A percentile compares a stretch with the other conserved stretches of the same genome.
These are phyloP conservation scores for Coccyzus lansbergi DNA, from an alignment of 2,797 vertebrate species.

Conservation along the genomic window DNA sequence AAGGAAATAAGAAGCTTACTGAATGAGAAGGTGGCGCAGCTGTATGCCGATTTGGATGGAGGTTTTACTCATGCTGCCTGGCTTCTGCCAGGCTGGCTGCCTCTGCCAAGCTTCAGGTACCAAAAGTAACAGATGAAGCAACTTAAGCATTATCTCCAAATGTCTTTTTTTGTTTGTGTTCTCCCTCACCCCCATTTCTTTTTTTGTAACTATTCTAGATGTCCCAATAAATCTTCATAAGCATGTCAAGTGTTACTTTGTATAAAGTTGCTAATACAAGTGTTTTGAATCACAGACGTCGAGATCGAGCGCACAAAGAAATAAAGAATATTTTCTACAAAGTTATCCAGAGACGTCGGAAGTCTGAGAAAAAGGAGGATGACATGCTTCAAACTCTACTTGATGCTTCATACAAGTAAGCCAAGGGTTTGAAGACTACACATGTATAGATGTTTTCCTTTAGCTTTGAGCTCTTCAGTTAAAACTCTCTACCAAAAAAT, in stretches of 20 bases:
- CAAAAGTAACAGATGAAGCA: not conserved
- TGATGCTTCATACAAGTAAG: slow-evolving; percentile 94
- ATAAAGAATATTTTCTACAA: slow-evolving; percentile 95
- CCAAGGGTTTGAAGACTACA: not conserved
- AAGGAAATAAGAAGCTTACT: slow-evolving; percentile 91
- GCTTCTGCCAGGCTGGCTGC: slow-evolving; percentile 95
- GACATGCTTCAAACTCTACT: slow-evolving; percentile 96
- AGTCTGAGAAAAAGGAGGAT: slow-evolving; percentile 82
- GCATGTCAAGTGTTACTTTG: not conserved
- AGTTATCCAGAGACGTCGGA: slow-evolving; percentile 90
- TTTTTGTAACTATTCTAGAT: not conserved
- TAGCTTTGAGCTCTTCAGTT: not conserved
- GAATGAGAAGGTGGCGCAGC: slow-evolving; percentile 89
- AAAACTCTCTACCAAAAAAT: not conserved
- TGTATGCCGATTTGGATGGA: slow-evolving; percentile 94
- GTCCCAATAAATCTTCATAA: not conserved
- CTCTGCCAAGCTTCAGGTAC: slow-evolving; percentile 97
- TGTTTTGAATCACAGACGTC: slow-evolving; percentile 78
- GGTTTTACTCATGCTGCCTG: slow-evolving; percentile 95
- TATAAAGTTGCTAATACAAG: not conserved
- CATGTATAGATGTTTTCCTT: not conserved
- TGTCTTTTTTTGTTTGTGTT: not conserved
- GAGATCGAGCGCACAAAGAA: slow-evolving; percentile 90
- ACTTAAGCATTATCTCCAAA: not conserved
- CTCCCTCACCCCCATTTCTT: not conserved